Evolutionary conservation across 2,797 vertebrate genomes (phyloP), one percentile per base, ranked within the genome.

Genomic region (Crenuchus spilurus): DNA sequence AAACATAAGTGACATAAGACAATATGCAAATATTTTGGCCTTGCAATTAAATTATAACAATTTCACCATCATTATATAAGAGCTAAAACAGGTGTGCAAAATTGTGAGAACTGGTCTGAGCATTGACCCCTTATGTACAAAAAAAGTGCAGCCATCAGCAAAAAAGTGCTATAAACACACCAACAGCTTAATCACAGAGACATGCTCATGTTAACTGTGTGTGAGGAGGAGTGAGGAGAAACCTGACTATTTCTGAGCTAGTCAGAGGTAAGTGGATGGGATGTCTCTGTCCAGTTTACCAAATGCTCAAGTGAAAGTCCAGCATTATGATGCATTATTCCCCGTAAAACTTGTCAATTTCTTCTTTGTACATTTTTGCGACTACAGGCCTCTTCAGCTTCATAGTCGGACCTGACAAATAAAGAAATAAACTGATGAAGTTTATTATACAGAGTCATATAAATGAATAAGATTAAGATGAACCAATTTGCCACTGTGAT

Each of bases 361-460:
- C 86, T 18, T 92, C 88, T 83, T 91, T 84, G 80, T 93, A 91
- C 89, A 91, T 92, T 85, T 93, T 92, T 49, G 87, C 79, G 41
- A 94, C 92, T 33, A 92, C 84, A 9, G 91, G 88, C 70, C 93
- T 89, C 82, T 89, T 91, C 41, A 94, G 88, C 78, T 94, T 94
- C 92, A 94, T 82, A 70, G 93, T 94, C 31, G 93, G 93, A 76
- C 93, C 93, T 94, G 81, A 35, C 9, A 46, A 48, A 46, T 24
- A n/a, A 26, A 66, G 20, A 33, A 68, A 61, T 4, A 5, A 41
- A 24, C 26, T 5, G 28, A 3, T 37, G 57, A n/a, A 7, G 33
- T 6, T 58, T 9, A 57, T 37, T 20, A 37, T 9, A 37, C 3
- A 4, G n/a, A 22, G 5, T 22, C 20, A 51, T 51, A 22, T 46